phyloP scores from a whole-genome alignment of 2,113 vertebrate species.

The Chloebia gouldiae region DNA sequence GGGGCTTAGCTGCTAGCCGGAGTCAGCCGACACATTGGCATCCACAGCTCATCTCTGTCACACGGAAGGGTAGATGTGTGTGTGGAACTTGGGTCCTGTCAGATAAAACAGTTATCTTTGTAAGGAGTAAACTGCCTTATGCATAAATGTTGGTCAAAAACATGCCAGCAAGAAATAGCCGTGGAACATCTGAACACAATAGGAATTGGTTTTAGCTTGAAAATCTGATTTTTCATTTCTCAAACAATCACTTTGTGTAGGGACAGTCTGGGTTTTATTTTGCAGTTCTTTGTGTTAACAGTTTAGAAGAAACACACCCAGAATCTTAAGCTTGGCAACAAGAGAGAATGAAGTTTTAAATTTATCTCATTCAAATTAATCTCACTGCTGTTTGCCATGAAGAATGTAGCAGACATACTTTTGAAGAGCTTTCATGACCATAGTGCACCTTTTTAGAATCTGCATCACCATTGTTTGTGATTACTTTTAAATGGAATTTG shows the following conservation, averaged over 20 bases:
- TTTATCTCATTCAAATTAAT: background rate
- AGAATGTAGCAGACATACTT: background rate
- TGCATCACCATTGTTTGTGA: background rate
- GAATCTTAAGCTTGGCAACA: background rate
- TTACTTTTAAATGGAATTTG: background rate
- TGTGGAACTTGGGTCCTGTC: background rate
- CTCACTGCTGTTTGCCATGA: background rate
- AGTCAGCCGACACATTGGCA: background rate
- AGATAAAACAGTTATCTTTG: background rate
- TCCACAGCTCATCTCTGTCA: background rate
- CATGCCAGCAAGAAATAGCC: background rate
- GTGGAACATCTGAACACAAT: background rate
- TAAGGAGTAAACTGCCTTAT: background rate
- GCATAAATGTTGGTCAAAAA: background rate
- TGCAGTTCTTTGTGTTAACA: background rate
- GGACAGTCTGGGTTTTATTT: background rate
- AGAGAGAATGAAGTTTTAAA: background rate
- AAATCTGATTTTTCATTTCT: background rate
- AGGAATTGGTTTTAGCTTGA: background rate
- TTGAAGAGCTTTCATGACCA: background rate
- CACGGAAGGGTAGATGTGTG: accelerated
- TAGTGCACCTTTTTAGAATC: background rate
- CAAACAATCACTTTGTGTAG: background rate
- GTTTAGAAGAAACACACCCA: background rate
- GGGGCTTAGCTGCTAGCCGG: background rate